Conservation (phyloP, 2,888 invertebrate genomes). For the Thumatha senex region DNA sequence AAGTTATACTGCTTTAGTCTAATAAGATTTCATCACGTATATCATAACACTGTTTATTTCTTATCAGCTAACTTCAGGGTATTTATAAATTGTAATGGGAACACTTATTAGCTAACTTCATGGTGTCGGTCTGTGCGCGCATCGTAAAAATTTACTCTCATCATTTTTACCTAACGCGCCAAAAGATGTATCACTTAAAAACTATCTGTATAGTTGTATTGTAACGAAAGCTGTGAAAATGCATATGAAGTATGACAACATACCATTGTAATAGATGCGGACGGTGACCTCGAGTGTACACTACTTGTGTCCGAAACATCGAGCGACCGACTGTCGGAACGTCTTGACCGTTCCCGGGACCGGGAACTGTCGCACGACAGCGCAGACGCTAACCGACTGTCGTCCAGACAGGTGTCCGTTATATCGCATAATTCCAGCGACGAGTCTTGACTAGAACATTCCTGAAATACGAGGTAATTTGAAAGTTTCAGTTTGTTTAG, state of each 20-base stretch:
- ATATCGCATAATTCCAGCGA: conserved; percentile 77
- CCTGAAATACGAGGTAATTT: conserved; percentile 54
- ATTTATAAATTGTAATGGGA: too few relatives aligned
- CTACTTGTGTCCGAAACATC: conserved; percentile 77
- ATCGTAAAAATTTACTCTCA: too few relatives aligned
- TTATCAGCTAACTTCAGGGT: too few relatives aligned
- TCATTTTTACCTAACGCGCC: too few relatives aligned
- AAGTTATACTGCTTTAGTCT: too few relatives aligned
- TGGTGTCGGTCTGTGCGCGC: too few relatives aligned
- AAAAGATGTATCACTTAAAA: too few relatives aligned
- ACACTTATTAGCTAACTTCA: too few relatives aligned
- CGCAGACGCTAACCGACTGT: conserved; percentile 75
- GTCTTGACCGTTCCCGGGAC: conserved; percentile 70
- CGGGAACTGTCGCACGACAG: conserved; percentile 75
- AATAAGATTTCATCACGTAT: too few relatives aligned
- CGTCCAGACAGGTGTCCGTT: conserved; percentile 63
- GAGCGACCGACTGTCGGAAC: conserved; percentile 74
- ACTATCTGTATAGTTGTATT: too few relatives aligned
- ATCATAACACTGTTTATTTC: too few relatives aligned
- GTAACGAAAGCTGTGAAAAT: too few relatives aligned
- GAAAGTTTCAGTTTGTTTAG: neutral
- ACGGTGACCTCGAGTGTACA: conserved; percentile 73
- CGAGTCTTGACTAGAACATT: conserved; percentile 82
- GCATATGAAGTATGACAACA: conserved; percentile 7
- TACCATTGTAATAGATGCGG: conserved; percentile 76